Evolutionary conservation across 2,797 vertebrate species (phyloP), one percentile per base, ranked within the genome.

Genomic region (Melanotaenia maccullochi): DNA sequence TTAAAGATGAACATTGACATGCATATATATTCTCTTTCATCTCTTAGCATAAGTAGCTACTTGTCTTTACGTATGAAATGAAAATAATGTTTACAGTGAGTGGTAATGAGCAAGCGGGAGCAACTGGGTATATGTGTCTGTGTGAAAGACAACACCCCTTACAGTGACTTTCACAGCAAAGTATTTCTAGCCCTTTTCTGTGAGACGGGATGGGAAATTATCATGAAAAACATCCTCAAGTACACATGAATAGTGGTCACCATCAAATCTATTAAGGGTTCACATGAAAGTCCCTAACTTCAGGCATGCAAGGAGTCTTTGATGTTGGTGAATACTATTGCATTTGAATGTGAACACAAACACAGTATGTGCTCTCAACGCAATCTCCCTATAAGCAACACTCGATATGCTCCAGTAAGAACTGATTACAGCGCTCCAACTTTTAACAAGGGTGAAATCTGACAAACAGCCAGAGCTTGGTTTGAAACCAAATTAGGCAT

Each of bases 111-210:
- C 33, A 33, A 32, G 42, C 20, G 35, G 65, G 65, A 80, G 79
- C 80, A 82, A 82, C 60, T 60, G 60, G 47, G 47, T 20, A 30
- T 42, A 42, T 49, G 51, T 32, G 66, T 73, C 38, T 2, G 40
- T 65, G 76, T 76, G 71, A 71, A 66, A 77, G 67, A 61, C 35
- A 1, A 32, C 75, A 78, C 71, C 78, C 71, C 86, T 83, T 65
- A 83, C 71, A 83, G 73, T 79, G 60, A 73, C 60, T 68, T 60
- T 59, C 79, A 74, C 83, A 83, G 81, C 73, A 78, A 81, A 77
- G 78, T 83, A 84, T 49, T 61, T 68, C 13, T 25, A 60, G 58
- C 38, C 64, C 52, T 78, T 30, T 74, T 73, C 32, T 57, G 25
- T 2, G 20, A 56, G 25, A 66, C 2, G 47, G 73, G 38, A 13